Conservation (phyloP, 1,140 invertebrate genomes). For the Eulimnadia texana region DNA sequence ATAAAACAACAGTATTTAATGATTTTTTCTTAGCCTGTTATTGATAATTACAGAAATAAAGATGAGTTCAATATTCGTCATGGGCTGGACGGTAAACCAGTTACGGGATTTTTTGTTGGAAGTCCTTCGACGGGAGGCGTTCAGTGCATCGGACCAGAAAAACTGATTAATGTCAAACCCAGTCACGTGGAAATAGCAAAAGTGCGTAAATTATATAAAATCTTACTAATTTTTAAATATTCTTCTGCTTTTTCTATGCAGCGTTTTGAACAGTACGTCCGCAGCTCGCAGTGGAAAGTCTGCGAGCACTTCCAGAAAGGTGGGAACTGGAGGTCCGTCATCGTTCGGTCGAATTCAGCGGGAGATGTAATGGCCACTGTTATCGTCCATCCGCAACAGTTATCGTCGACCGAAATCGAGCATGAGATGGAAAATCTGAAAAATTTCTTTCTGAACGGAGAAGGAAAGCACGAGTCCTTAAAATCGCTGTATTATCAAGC, state of each 20-base stretch:
- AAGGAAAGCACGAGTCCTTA: slow-evolving; percentile 16
- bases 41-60: slow-evolving; percentile 32
- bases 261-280: slow-evolving; percentile 34
- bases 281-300: slow-evolving; percentile 26
- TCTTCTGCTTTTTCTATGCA: slow-evolving; percentile 20
- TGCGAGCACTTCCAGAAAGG: slow-evolving; percentile 32
- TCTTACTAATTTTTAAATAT: background rate
- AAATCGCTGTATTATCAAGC: slow-evolving; percentile 27
- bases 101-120: slow-evolving; percentile 30
- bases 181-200: slow-evolving; percentile 27
- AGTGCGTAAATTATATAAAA: slow-evolving; percentile 19
- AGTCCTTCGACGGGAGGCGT: slow-evolving; percentile 22
- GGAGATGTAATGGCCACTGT: slow-evolving; percentile 33
- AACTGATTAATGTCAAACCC: slow-evolving; percentile 27
- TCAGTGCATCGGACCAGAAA: slow-evolving; percentile 26
- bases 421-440: slow-evolving; percentile 26
- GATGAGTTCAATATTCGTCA: slow-evolving; percentile 32
- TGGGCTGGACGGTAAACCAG: slow-evolving; percentile 33
- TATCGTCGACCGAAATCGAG: slow-evolving; percentile 26
- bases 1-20: background rate
- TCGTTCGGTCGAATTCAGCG: slow-evolving; percentile 31
- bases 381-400: slow-evolving; percentile 32
- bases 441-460: slow-evolving; percentile 23
- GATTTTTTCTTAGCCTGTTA: slow-evolving; percentile 26
- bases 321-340: slow-evolving; percentile 36